A percentile compares a stretch with the other conserved stretches of the same genome.
phyloP scores from a whole-genome alignment of 1,140 invertebrate species.

The Branchinecta lindahli region DNA sequence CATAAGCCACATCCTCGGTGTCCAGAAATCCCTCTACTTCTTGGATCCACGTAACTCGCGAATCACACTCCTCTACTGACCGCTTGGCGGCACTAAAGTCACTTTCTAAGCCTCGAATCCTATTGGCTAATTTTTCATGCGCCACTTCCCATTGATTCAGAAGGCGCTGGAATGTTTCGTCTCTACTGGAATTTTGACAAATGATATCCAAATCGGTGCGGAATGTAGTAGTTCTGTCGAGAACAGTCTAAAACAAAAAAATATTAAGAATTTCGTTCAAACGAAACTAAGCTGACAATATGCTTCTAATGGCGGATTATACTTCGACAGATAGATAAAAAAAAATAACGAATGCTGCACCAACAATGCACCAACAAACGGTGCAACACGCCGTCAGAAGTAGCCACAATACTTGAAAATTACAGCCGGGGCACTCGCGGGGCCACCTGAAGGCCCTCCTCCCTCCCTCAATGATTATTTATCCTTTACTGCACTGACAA shows the following conservation, averaged over 20 bases:
- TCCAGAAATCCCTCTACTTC: conserved; percentile 43
- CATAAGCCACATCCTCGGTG: conserved; percentile 40
- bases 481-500: no score
- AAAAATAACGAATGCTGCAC: no score
- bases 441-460: no score
- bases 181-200: neutral
- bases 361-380: no score
- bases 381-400: no score
- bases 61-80: conserved; percentile 39
- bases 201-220: neutral
- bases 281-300: no score
- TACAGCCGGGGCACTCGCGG: no score
- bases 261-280: no score
- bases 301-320: no score
- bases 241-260: neutral
- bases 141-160: neutral
- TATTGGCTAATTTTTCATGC: conserved; percentile 6
- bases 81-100: conserved; percentile 21
- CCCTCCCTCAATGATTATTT: no score
- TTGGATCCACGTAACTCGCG: conserved; percentile 47
- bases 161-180: conserved; percentile 9
- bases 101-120: conserved; percentile 5
- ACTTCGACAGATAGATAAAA: no score
- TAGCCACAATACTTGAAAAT: no score
- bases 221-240: neutral